These are phyloP conservation scores for Lichenostomus cassidix DNA, from an alignment of 2,113 vertebrate species.

Conservation along the genomic window DNA sequence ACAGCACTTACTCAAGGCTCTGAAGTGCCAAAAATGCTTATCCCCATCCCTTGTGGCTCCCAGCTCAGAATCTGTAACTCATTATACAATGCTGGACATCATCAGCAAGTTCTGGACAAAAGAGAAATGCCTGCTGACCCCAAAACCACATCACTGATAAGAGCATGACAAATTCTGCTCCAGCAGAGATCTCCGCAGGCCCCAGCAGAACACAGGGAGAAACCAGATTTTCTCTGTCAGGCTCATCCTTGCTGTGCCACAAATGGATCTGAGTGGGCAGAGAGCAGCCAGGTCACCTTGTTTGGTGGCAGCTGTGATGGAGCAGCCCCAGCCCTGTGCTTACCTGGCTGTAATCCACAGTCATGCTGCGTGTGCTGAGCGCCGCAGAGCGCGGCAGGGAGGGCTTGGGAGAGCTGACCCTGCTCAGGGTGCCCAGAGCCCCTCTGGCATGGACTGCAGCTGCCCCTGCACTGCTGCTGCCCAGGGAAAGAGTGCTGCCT, in stretches of 20 bases:
- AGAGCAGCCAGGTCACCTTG: accelerated
- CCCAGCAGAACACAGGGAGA: background rate
- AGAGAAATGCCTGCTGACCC: background rate
- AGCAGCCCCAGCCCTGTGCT: background rate
- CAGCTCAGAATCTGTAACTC: background rate
- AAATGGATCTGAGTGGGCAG: accelerated
- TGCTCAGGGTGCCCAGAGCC: background rate
- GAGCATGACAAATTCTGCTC: background rate
- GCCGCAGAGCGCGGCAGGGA: conserved; percentile 62
- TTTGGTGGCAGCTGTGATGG: background rate
- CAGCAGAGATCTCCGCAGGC: background rate
- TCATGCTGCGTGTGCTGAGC: conserved; percentile 47
- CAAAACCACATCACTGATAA: background rate
- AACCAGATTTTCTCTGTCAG: background rate
- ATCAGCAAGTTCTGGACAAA: background rate
- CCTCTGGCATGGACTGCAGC: conserved; percentile 63
- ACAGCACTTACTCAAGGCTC: background rate
- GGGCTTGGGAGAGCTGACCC: conserved; percentile 11
- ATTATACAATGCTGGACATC: background rate
- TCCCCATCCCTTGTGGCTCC: background rate
- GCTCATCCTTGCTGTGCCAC: background rate
- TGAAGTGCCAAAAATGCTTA: background rate
- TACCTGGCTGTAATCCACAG: conserved; percentile 71
- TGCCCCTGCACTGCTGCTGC: conserved; percentile 65
- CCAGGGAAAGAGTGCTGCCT: conserved; percentile 72